These are phyloP conservation scores for Plumapathes pennacea DNA, from an alignment of 92 coral and sea anemone species.

Conservation along the genomic window DNA sequence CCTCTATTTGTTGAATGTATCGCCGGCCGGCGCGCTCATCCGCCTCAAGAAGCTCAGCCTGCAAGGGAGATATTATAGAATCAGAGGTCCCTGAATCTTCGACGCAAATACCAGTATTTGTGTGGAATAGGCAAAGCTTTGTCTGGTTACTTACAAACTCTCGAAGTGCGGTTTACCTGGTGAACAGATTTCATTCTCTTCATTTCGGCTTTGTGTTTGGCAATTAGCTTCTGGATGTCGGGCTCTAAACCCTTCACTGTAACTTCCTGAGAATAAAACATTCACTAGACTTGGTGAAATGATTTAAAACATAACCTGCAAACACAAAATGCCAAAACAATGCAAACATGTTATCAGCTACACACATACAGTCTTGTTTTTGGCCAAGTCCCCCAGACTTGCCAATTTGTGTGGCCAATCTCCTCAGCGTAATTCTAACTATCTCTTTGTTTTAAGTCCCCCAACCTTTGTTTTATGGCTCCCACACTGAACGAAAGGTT, in stretches of 20 bases:
- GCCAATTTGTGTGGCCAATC: no score
- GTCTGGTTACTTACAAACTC: background rate
- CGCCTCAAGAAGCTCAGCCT: conserved; percentile 95
- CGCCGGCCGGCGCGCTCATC: conserved; percentile 98
- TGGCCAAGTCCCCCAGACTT: no score
- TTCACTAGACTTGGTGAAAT: background rate
- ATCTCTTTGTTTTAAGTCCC: no score
- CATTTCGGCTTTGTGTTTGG: conserved; percentile 94
- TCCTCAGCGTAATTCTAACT: no score
- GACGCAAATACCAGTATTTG: background rate
- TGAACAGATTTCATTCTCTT: conserved; percentile 83
- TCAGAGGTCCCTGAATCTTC: background rate
- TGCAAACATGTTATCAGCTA: no score
- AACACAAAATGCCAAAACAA: no score
- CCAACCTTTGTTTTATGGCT: no score
- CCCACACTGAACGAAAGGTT: no score
- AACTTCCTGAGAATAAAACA: no score
- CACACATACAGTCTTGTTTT: no score
- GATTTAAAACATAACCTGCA: no score
- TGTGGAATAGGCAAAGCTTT: background rate
- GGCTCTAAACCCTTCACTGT: conserved; percentile 99
- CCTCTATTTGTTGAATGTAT: conserved; percentile 95
- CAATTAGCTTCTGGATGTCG: conserved; percentile 95
- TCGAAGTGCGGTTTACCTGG: conserved; percentile 66
- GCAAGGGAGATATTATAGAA: no score